Base-by-base conservation (phyloP, 2,113 vertebrate species). In the Caranx melampygus region DNA sequence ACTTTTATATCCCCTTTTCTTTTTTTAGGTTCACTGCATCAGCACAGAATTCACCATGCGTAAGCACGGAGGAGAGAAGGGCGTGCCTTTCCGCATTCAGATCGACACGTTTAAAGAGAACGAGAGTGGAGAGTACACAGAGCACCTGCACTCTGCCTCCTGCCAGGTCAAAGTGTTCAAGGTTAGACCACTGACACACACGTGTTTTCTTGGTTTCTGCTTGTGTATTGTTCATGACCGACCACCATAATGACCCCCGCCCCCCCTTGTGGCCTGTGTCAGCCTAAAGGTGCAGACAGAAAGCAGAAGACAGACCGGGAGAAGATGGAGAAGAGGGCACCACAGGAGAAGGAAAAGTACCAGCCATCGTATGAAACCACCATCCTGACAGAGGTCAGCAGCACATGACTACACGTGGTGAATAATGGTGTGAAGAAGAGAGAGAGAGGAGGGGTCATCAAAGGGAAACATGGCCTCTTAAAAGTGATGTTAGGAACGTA, bases 161-260 rank as follows among this genome's bases (percentile, higher is more conserved):
- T 99, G 98, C 91, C 98, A 99, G 94, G 96, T 99, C 95, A 99
- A 99, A 94, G 98, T 99, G 67, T 99, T 99, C 92, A 99, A 99
- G 97, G 98, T 99, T 93, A 82, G 84, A 59, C 21, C 11, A 47
- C 33, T 6, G 20, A 40, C 31, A 78, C 42, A 70, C 3, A 26
- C 37, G 67, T 13, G n/a, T 61, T 35, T 35, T 16, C 54, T 59
- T 72, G 21, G 34, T 21, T 1, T 49, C 21, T 20, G 31, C 1
- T 59, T 18, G 33, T 63, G 7, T 26, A 26, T 26, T 40, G 35
- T 58, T 61, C 3, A 26, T 62, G 34, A 3, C 35, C 5, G 26
- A 40, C 6, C 52, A 5, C 40, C 16, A 72, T 54, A 42, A 42
- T 82, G 54, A 81, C 63, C 35, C 54, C 26, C 26, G 26, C 26